A percentile compares a stretch with the other conserved stretches of the same genome.
These are phyloP conservation scores for Myrmecobius fasciatus DNA, from an alignment of 2,113 vertebrate species.

Conservation along the genomic window DNA sequence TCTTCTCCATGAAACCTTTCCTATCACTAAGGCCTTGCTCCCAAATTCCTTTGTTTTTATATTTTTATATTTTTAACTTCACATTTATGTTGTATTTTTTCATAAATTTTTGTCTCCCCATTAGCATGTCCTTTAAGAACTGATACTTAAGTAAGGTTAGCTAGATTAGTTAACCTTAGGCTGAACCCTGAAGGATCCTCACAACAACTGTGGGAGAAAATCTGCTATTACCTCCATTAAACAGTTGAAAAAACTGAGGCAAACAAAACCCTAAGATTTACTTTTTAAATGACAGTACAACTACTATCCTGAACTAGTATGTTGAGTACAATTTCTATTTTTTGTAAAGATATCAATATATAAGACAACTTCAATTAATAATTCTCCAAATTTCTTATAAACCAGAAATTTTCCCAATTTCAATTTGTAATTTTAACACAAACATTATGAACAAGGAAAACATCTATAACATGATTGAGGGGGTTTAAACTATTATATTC, in stretches of 20 bases:
- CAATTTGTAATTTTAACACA: background rate
- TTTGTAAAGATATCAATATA: background rate
- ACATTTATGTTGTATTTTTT: background rate
- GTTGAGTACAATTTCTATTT: slow-evolving; percentile 17
- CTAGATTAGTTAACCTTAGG: background rate
- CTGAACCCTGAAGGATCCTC: background rate
- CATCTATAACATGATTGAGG: slow-evolving; percentile 39
- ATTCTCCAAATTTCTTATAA: background rate
- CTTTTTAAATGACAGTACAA: slow-evolving; percentile 41
- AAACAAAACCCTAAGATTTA: background rate
- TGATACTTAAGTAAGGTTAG: background rate
- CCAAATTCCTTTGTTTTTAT: background rate
- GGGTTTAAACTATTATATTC: slow-evolving; percentile 21
- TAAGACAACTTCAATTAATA: background rate
- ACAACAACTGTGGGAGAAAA: background rate
- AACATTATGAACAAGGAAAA: slow-evolving; percentile 50
- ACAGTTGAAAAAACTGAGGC: background rate
- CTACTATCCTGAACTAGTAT: background rate
- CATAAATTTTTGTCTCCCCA: background rate
- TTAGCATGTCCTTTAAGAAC: background rate
- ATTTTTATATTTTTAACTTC: background rate
- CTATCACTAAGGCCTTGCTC: background rate
- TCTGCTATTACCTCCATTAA: background rate
- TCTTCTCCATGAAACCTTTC: background rate
- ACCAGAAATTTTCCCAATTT: slow-evolving; percentile 12